A percentile compares a stretch with the other conserved stretches of the same genome.
Conservation (phyloP, 1,140 invertebrate genomes). For the Neuroterus valhalla region DNA sequence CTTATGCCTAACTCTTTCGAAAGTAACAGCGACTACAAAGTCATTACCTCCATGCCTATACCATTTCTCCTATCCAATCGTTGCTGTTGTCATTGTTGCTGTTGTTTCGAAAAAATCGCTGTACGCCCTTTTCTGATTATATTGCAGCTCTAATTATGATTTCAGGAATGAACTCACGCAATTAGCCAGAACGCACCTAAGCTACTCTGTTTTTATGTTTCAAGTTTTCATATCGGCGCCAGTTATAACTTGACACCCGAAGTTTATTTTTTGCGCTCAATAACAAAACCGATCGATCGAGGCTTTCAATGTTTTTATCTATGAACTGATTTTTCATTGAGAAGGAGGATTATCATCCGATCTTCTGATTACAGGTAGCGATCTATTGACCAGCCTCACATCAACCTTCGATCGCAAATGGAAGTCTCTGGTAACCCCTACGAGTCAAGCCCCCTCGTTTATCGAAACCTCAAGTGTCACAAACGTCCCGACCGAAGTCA, state of each 20-base stretch:
- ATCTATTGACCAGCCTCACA: conserved; percentile 82
- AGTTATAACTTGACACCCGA: neutral
- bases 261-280: conserved; percentile 33
- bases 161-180: conserved; percentile 29
- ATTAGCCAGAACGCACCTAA: conserved; percentile 13
- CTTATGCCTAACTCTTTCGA: neutral
- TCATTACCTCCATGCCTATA: neutral
- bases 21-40: too few relatives aligned
- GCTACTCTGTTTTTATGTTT: conserved; percentile 24
- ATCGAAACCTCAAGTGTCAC: conserved; percentile 7
- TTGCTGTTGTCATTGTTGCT: conserved; percentile 29
- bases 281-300: conserved; percentile 31
- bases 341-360: neutral
- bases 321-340: conserved; percentile 27
- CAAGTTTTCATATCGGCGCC: neutral
- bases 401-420: conserved; percentile 86
- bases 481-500: conserved; percentile 36
- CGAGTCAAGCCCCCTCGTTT: conserved; percentile 36
- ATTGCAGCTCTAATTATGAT: conserved; percentile 3
- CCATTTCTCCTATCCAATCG: conserved; percentile 2
- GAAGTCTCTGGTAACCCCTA: conserved; percentile 76
- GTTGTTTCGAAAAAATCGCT: conserved; percentile 8
- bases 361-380: conserved; percentile 77
- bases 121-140: neutral
- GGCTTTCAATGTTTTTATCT: conserved; percentile 50